These are phyloP conservation scores for Andrena chrysosceles DNA, from an alignment of 2,888 invertebrate species.

Conservation along the genomic window DNA sequence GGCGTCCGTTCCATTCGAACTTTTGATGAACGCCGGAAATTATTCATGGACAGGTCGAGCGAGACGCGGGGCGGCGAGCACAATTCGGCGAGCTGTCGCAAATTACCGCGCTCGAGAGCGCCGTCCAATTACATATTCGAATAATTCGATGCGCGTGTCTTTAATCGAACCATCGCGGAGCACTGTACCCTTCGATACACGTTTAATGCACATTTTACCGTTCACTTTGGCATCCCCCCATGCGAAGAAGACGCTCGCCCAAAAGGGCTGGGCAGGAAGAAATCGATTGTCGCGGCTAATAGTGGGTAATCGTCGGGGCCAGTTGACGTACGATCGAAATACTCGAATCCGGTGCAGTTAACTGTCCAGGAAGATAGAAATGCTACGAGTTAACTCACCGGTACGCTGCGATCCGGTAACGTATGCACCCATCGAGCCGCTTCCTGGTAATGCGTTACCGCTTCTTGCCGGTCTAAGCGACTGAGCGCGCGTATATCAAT, in stretches of 20 bases:
- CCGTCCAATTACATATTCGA: conserved; percentile 17
- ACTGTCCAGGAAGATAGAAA: conserved; percentile 66
- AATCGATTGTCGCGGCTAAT: conserved; percentile 54
- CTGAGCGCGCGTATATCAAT: conserved; percentile 73
- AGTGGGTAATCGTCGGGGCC: conserved; percentile 54
- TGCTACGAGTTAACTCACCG: conserved; percentile 67
- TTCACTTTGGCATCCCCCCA: neutral
- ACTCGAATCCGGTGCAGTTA: conserved; percentile 72
- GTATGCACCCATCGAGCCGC: conserved; percentile 76
- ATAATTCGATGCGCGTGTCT: conserved; percentile 7
- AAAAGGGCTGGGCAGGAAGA: conserved; percentile 28
- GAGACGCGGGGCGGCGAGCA: conserved; percentile 6
- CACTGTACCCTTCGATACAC: neutral
- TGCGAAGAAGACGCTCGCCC: neutral
- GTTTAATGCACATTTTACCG: too few species aligned
- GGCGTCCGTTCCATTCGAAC: conserved; percentile 54
- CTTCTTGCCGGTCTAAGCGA: conserved; percentile 69
- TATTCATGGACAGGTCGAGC: conserved; percentile 49
- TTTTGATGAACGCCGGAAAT: conserved; percentile 58
- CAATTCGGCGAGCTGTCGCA: conserved; percentile 44
- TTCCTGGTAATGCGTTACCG: conserved; percentile 79
- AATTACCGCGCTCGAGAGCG: conserved; percentile 18
- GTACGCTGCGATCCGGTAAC: conserved; percentile 73
- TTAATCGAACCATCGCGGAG: neutral
- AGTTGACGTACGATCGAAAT: conserved; percentile 66